phyloP scores from a whole-genome alignment of 2,113 vertebrate genomes.

The Apeltes quadracus region DNA sequence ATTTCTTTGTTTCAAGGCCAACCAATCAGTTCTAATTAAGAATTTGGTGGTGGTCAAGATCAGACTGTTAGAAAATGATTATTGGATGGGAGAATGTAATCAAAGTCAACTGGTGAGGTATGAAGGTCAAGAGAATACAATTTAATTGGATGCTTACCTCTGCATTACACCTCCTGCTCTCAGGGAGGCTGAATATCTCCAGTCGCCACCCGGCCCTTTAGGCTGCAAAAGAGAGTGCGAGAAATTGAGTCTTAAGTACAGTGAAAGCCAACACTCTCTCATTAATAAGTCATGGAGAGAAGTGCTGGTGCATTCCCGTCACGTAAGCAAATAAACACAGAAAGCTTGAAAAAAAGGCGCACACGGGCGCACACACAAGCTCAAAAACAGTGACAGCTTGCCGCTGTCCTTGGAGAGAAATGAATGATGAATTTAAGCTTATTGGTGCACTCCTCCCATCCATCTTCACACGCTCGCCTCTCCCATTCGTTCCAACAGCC shows the following conservation, averaged over 20 bases:
- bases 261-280: conserved; percentile 61
- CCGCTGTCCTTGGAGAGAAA: conserved; percentile 49
- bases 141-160: conserved; percentile 82
- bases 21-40: not conserved
- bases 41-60: not conserved
- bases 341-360: conserved; percentile 9
- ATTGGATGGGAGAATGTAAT: not conserved
- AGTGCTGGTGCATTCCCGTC: conserved; percentile 8
- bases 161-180: conserved; percentile 93
- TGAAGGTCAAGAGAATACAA: not conserved
- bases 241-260: conserved; percentile 74
- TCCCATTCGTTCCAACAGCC: not conserved
- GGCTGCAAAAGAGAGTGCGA: conserved; percentile 88
- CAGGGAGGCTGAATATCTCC: conserved; percentile 97
- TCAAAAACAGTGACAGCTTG: conserved; percentile 37
- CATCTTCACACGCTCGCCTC: not conserved
- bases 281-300: conserved; percentile 70
- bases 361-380: conserved; percentile 6
- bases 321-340: conserved; percentile 38
- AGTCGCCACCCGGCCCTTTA: conserved; percentile 89
- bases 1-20: no score
- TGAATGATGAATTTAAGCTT: conserved; percentile 43
- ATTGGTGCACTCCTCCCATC: conserved; percentile 16
- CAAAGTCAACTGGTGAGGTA: conserved; percentile 1
- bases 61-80: not conserved